A percentile compares a stretch with the other conserved stretches of the same genome.
Evolutionary conservation across 2,797 vertebrate genomes (phyloP).

Genomic region (Brotula barbata): DNA sequence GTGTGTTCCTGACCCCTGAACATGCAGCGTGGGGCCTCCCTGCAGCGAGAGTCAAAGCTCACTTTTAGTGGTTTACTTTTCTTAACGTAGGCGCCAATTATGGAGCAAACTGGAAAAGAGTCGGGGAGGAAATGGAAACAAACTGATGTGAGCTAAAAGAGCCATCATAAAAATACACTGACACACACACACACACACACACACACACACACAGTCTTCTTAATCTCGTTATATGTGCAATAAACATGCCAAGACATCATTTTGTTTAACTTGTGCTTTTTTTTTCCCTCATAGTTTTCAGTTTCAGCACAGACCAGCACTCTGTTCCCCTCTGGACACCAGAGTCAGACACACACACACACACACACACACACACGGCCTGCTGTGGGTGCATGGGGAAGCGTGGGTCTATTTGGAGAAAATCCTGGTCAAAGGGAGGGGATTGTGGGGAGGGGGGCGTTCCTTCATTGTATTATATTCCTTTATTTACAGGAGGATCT

Average conservation of each 20-base stretch:
- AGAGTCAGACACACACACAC: background rate
- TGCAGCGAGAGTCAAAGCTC: constrained; percentile 39
- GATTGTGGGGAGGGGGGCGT: constrained; percentile 41
- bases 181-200: too few relatives aligned
- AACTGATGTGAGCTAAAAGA: constrained; percentile 18
- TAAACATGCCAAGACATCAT: constrained; percentile 28
- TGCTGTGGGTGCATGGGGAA: constrained; percentile 5
- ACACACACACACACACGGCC: background rate
- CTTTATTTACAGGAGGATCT: constrained; percentile 43
- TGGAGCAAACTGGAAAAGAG: constrained; percentile 35
- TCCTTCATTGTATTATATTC: constrained; percentile 6
- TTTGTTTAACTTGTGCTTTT: background rate
- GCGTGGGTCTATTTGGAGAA: constrained; percentile 10
- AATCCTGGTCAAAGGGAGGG: constrained; percentile 4
- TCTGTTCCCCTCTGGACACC: constrained; percentile 11
- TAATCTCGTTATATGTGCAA: constrained; percentile 14
- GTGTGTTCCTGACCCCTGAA: too few relatives aligned
- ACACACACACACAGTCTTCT: constrained; percentile 11
- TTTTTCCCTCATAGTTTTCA: too few relatives aligned
- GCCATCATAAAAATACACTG: constrained; percentile 33
- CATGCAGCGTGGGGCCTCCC: background rate
- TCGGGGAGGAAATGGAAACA: constrained; percentile 45
- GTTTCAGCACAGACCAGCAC: constrained; percentile 15
- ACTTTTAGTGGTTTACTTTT: constrained; percentile 42
- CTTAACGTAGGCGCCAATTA: constrained; percentile 61